Conservation (phyloP, 37 sponge, comb jelly and placozoan genomes). For the Aphrocallistes beatrix region DNA sequence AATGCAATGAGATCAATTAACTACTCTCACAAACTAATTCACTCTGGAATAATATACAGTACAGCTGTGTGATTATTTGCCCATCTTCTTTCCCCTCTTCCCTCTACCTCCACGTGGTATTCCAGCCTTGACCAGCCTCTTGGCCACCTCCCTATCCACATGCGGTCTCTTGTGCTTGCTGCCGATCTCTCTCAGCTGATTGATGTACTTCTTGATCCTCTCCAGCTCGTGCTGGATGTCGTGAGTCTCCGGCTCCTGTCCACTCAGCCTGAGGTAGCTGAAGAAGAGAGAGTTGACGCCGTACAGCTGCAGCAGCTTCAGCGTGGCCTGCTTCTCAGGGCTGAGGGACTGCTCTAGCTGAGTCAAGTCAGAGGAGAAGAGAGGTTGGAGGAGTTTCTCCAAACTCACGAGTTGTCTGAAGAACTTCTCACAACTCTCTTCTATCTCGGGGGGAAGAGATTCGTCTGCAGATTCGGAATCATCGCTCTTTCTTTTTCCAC, state of each 20-base stretch:
- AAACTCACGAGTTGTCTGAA: neutral
- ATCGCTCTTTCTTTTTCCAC: neutral
- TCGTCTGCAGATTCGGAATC: neutral
- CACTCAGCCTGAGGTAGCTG: neutral
- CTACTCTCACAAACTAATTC: too few species aligned
- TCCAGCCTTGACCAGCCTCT: neutral
- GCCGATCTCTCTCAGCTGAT: neutral
- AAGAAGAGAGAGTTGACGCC: constrained; percentile 4
- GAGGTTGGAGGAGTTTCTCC: neutral
- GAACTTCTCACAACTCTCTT: constrained; percentile 1
- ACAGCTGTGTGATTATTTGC: too few species aligned
- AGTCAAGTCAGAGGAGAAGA: neutral
- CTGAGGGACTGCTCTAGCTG: neutral
- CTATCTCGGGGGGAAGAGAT: neutral
- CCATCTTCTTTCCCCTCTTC: too few species aligned
- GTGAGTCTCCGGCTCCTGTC: neutral
- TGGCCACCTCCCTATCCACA: neutral
- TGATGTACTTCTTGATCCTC: neutral
- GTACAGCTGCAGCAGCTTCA: neutral
- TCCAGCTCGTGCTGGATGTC: neutral
- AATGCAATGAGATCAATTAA: too few species aligned
- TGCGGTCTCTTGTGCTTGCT: neutral
- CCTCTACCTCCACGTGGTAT: neutral
- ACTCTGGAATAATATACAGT: too few species aligned
- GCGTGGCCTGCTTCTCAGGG: neutral